These are phyloP conservation scores for Geodia barretti DNA, from an alignment of 37 sponge, comb jelly and placozoan species.

Conservation along the genomic window DNA sequence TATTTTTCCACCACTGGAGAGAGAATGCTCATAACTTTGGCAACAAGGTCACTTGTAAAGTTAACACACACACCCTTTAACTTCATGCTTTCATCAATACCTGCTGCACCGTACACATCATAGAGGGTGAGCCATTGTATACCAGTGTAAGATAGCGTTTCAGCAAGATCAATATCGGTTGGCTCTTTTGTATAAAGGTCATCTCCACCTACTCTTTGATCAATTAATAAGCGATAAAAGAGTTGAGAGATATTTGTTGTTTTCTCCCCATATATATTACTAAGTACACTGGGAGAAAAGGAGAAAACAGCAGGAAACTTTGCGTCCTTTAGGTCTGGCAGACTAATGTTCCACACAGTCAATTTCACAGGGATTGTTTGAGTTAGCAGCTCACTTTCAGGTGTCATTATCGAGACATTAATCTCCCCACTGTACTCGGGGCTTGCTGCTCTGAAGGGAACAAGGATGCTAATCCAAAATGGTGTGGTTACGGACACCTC, in stretches of 20 bases:
- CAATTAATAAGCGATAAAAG: conserved; percentile 14
- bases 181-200: conserved; percentile 22
- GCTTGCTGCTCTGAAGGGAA: not conserved
- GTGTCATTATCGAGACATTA: not conserved
- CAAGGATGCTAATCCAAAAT: conserved; percentile 7
- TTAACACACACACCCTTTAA: conserved; percentile 14
- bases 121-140: conserved; percentile 18
- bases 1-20: conserved; percentile 5
- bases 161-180: not conserved
- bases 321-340: not conserved
- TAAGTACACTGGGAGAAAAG: conserved; percentile 1
- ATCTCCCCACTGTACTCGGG: conserved; percentile 13
- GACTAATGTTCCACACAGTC: conserved; percentile 25
- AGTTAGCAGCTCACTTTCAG: not conserved
- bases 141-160: not conserved
- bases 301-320: conserved; percentile 25
- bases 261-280: not conserved
- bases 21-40: conserved; percentile 16
- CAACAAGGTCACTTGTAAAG: conserved; percentile 17
- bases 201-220: conserved; percentile 40
- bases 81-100: not conserved
- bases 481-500: conserved; percentile 16
- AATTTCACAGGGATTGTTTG: not conserved
- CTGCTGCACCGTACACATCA: conserved; percentile 23
- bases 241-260: not conserved